phyloP scores from a whole-genome alignment of 2,888 invertebrate species.

The Meandrusa payeni region DNA sequence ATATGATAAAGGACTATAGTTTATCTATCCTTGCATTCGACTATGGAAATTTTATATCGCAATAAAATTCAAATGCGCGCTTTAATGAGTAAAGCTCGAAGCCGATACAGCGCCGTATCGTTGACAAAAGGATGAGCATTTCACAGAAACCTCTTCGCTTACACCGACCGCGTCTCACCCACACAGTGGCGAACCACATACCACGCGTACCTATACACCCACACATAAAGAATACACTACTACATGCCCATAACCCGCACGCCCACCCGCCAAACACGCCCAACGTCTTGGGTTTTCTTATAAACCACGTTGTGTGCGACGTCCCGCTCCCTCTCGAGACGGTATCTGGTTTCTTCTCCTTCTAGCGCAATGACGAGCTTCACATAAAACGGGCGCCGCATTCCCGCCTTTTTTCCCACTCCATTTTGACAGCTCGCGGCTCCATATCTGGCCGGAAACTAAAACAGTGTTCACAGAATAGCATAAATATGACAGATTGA shows the following conservation, averaged over 20 bases:
- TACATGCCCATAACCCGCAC: slow-evolving; percentile 68
- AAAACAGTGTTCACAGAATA: slow-evolving; percentile 73
- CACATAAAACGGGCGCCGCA: slow-evolving; percentile 79
- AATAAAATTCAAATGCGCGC: slow-evolving; percentile 71
- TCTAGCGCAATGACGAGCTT: slow-evolving; percentile 77
- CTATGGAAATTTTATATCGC: slow-evolving; percentile 68
- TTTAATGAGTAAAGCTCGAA: slow-evolving; percentile 75
- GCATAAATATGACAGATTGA: too few species aligned
- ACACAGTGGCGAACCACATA: slow-evolving; percentile 57
- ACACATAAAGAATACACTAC: slow-evolving; percentile 50
- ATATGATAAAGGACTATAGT: slow-evolving; percentile 35
- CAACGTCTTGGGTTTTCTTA: slow-evolving; percentile 81
- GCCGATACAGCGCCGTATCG: slow-evolving; percentile 72
- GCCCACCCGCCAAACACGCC: slow-evolving; percentile 81
- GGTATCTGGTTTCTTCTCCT: slow-evolving; percentile 43
- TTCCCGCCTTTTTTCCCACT: slow-evolving; percentile 82
- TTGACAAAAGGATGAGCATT: slow-evolving; percentile 74
- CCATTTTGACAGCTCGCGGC: slow-evolving; percentile 81
- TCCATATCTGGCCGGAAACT: slow-evolving; percentile 78
- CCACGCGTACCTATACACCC: slow-evolving; percentile 50
- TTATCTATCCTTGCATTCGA: slow-evolving; percentile 53
- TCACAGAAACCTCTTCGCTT: slow-evolving; percentile 49
- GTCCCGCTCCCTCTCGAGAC: slow-evolving; percentile 51
- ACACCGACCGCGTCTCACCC: slow-evolving; percentile 46
- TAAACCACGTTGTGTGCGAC: slow-evolving; percentile 77